A percentile compares a stretch with the other conserved stretches of the same genome.
These are phyloP conservation scores for human (Homo sapiens) DNA, from an alignment of 2,113 vertebrate genomes.

Conservation along the genomic window DNA sequence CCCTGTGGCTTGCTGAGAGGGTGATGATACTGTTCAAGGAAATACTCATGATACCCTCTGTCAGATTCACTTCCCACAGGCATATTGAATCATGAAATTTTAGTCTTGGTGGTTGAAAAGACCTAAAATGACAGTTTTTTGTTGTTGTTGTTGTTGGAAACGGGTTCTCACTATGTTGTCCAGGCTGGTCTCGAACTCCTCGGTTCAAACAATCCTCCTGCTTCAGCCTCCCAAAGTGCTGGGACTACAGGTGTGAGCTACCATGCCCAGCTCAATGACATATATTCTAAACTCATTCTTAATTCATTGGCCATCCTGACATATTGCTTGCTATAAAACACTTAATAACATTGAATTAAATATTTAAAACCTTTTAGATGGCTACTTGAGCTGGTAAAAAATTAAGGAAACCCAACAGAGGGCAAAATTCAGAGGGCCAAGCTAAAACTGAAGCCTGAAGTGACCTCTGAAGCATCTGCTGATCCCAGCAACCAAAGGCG, in stretches of 20 bases:
- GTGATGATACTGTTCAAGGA: background rate
- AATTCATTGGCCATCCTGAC: background rate
- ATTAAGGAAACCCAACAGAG: background rate
- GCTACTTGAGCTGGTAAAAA: background rate
- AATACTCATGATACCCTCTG: background rate
- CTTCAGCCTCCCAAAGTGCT: background rate
- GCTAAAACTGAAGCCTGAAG: background rate
- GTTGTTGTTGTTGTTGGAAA: background rate
- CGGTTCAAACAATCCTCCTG: background rate
- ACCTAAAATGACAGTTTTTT: background rate
- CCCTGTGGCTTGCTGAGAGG: background rate
- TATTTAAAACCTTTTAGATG: background rate
- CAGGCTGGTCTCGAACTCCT: background rate
- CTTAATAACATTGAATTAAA: background rate
- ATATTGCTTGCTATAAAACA: background rate
- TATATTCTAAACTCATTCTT: background rate
- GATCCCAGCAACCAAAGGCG: background rate
- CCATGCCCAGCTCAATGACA: background rate
- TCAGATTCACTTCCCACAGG: background rate
- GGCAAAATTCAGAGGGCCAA: background rate
- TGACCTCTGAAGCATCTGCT: background rate
- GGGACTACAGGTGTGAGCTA: background rate
- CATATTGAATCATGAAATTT: background rate
- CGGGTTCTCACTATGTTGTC: background rate
- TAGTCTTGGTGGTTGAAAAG: background rate